Evolutionary conservation across 1,140 invertebrate species (phyloP).

Genomic region (Harpegnathos saltator): DNA sequence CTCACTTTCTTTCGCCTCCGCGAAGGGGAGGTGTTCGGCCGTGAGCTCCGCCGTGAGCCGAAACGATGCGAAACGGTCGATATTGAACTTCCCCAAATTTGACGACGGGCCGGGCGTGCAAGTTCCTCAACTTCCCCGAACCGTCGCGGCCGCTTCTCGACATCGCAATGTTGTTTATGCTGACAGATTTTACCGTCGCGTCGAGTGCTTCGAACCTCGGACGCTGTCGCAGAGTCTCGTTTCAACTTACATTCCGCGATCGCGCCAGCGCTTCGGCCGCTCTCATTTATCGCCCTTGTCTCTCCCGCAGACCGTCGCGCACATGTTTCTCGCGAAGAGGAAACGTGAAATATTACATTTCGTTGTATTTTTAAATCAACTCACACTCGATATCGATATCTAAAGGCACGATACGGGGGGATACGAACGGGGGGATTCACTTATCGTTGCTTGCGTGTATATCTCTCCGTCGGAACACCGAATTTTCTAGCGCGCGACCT

Average conservation of each 20-base stretch:
- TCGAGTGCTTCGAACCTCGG: conserved; percentile 12
- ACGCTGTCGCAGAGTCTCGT: conserved; percentile 15
- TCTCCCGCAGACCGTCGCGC: too few relatives aligned
- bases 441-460: neutral
- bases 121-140: conserved; percentile 52
- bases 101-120: conserved; percentile 34
- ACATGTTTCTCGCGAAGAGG: too few relatives aligned
- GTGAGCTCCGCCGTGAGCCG: conserved; percentile 1
- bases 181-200: conserved; percentile 55
- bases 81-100: conserved; percentile 52
- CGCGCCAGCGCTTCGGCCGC: neutral
- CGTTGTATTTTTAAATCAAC: too few relatives aligned
- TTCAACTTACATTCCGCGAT: conserved; percentile 15
- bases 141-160: conserved; percentile 35
- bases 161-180: conserved; percentile 37
- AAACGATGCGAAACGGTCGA: conserved; percentile 34
- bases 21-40: conserved; percentile 11
- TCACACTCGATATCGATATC: neutral
- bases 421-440: too few relatives aligned
- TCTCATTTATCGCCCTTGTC: neutral
- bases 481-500: neutral
- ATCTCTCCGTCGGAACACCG: neutral
- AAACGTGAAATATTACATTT: too few relatives aligned
- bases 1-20: conserved; percentile 45
- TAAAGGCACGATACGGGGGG: neutral